Base-by-base conservation (phyloP, 2,113 vertebrate genomes). In the Crocuta crocuta region DNA sequence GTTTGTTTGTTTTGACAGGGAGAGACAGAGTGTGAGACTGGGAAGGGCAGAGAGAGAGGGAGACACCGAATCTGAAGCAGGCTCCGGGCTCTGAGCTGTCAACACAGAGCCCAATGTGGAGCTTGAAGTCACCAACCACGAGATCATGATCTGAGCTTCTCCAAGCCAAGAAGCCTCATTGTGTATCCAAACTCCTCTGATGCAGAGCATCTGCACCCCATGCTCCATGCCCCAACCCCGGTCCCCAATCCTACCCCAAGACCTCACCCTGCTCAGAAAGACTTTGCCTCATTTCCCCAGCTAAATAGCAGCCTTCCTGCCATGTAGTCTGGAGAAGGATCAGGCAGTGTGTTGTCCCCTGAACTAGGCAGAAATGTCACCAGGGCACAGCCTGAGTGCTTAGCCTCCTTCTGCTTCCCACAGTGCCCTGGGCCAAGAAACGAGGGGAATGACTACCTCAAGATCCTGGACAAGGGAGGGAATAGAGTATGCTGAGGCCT, bases 201-300 rank as follows among this genome's bases (percentile, higher is more conserved):
- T 13, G 4, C 39, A 24, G 17, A 10, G 8, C 31, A 43, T n/a
- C 43, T 2, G 19, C 4, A 4, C 31, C 35, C 65, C n/a, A 63
- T 16, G 4, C 11, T 82, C 17, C 11, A 9, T n/a, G 55, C 3
- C n/a, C 53, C 2, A 2, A 4, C 31, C 4, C 13, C 31, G 1
- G 2, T 17, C 28, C 17, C 7, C 19, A 31, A 10, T 26, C 23
- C 15, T 9, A 45, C 28, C 76, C 15, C 53, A 66, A 71, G 28
- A 24, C n/a, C 28, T 84, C 21, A 17, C 43, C 39, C 48, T 3
- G 10, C n/a, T 33, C 10, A 12, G 66, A 80, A n/a, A 45, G 8
- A 5, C 58, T 74, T 2, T 8, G 6, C 43, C 43, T 50, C 33
- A 33, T 28, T 33, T 68, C 55, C 7, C 45, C 5, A 17, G 58